Base-by-base conservation (phyloP, 2,888 invertebrate genomes). In the Ormyrus rosae region DNA sequence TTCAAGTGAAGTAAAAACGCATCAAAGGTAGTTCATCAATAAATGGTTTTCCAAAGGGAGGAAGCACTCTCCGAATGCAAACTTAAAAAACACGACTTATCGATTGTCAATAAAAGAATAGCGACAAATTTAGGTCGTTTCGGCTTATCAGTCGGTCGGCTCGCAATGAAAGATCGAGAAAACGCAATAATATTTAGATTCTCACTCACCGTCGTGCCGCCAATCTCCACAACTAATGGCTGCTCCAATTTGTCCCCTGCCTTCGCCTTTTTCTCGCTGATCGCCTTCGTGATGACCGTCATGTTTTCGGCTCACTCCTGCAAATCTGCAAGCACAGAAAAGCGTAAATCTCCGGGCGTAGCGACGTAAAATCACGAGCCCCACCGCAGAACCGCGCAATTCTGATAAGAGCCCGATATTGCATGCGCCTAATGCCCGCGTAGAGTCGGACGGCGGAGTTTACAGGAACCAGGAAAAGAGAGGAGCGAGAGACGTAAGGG, bases 221-320 rank as follows among this genome's bases (percentile, higher is more conserved):
- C 92, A 85, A 92, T 92, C 82, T 90, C 90, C 78, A 92, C 92
- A 61, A 95, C 94, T 86, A 95, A 90, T 70, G 95, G 95, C 85
- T 94, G 92, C 86, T 93, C 93, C 85, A 93, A 91, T 91, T 93
- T 94, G 84, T 94, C 94, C 63, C 91, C 82, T 7, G 61, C 46
- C 46, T 88, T 91, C 67, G 89, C 91, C 91, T 96, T 96, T 91
- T 95, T 95, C 83, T 95, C 94, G 74, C 93, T 92, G 82, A 94
- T 93, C 50, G 95, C 93, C 90, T 96, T 96, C 7, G 95, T 95
- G 86, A 96, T 92, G 89, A 96, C 94, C 82, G 96, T 96, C 96
- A 97, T 97, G 65, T 85, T 88, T 75, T 46, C 53, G 63, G 70
- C 69, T 82, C 45, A 79, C 58, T 34, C 34, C 45, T 64, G 34